Conservation (phyloP, 2,797 vertebrate species). For the Mallotus villosus region DNA sequence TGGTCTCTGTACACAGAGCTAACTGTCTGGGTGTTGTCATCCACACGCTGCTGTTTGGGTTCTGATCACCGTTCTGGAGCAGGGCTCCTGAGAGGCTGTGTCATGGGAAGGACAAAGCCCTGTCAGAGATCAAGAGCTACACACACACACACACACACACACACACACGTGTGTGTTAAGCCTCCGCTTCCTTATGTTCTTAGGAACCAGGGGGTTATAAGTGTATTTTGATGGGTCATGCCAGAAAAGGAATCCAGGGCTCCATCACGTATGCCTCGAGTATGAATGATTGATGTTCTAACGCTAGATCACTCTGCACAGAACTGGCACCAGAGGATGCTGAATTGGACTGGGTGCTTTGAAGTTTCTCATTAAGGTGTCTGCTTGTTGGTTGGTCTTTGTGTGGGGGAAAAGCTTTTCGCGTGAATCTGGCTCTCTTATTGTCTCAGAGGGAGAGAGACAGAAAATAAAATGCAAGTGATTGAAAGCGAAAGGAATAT, state of each 20-base stretch:
- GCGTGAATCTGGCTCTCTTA: not conserved
- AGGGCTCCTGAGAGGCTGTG: not conserved
- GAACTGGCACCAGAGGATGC: not conserved
- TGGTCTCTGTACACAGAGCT: too few species aligned
- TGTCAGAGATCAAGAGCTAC: constrained; percentile 21
- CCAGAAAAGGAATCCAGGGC: not conserved
- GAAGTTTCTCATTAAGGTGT: not conserved
- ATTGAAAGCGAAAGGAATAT: not conserved
- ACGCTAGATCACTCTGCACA: not conserved
- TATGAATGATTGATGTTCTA: not conserved
- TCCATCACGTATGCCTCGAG: not conserved
- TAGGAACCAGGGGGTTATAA: not conserved
- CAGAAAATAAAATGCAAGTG: not conserved
- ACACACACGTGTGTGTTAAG: not conserved
- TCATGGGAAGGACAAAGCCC: constrained; percentile 15
- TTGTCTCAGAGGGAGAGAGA: not conserved
- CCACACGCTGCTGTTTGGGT: constrained; percentile 24
- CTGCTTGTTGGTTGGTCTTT: not conserved
- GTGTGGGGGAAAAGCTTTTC: constrained; percentile 5
- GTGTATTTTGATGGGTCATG: not conserved
- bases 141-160: constrained; percentile 7
- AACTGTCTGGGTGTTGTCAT: too few species aligned
- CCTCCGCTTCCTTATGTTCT: not conserved
- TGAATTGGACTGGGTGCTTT: not conserved
- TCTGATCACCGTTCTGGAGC: constrained; percentile 14